Evolutionary conservation across 2,113 vertebrate genomes (phyloP).

Genomic region (Amphiprion percula): DNA sequence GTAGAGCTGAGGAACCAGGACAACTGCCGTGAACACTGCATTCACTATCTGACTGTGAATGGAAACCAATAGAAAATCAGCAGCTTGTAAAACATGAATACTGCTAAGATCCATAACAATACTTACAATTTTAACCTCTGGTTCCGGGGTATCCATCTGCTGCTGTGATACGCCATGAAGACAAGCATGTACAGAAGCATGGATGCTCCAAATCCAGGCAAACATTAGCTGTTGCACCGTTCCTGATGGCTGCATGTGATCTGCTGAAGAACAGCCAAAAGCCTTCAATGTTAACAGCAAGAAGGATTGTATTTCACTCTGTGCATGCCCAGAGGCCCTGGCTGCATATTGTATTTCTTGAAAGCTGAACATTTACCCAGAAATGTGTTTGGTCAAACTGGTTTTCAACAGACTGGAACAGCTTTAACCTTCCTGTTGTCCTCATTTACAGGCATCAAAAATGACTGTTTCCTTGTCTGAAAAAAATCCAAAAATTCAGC

Average conservation of each 20-base stretch:
- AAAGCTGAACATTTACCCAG: constrained; percentile 14
- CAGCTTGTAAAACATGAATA: neutral
- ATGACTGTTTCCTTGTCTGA: no score
- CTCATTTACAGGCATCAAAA: no score
- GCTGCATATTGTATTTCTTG: neutral
- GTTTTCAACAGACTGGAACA: neutral
- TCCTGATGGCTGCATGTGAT: neutral
- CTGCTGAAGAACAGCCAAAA: neutral
- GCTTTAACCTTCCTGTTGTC: neutral
- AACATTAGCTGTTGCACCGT: neutral
- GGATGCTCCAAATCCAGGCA: neutral
- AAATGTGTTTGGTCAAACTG: neutral
- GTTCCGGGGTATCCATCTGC: constrained; percentile 80
- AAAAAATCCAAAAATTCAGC: no score
- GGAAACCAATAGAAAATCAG: constrained; percentile 12
- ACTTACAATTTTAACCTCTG: constrained; percentile 83
- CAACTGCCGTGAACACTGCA: constrained; percentile 71
- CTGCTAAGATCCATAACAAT: neutral
- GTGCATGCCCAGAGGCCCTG: constrained; percentile 6
- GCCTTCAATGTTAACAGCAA: constrained; percentile 9
- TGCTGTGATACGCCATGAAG: constrained; percentile 78
- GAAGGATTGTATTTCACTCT: constrained; percentile 61
- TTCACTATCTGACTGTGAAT: constrained; percentile 81
- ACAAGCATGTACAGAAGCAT: constrained; percentile 83
- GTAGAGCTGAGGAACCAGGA: constrained; percentile 82